Conservation (phyloP, 2,797 vertebrate genomes). For the Acanthiza pusilla region DNA sequence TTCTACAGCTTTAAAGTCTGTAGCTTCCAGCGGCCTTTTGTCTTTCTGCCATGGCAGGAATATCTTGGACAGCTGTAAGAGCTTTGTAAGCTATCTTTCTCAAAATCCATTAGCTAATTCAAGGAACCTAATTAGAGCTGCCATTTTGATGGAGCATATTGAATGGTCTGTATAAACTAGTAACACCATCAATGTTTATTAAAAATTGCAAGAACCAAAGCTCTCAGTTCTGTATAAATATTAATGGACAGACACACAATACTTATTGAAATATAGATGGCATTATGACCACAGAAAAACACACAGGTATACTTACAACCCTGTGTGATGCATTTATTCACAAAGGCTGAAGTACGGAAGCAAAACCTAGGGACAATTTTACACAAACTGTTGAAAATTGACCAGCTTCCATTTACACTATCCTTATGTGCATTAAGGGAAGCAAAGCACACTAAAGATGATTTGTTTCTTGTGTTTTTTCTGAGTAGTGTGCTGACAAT, state of each 20-base stretch:
- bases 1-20: slow-evolving; percentile 75
- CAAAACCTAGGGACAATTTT: slow-evolving; percentile 44
- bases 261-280: slow-evolving; percentile 63
- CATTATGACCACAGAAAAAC: slow-evolving; percentile 58
- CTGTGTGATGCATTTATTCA: background rate
- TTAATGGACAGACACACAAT: slow-evolving; percentile 70
- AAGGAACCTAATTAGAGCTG: slow-evolving; percentile 93
- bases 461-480: slow-evolving; percentile 42
- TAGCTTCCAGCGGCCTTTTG: slow-evolving; percentile 78
- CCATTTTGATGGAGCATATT: slow-evolving; percentile 91
- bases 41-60: slow-evolving; percentile 78
- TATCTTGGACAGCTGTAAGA: slow-evolving; percentile 82
- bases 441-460: slow-evolving; percentile 31
- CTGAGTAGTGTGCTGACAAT: slow-evolving; percentile 48
- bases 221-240: slow-evolving; percentile 74
- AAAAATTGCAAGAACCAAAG: slow-evolving; percentile 80
- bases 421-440: slow-evolving; percentile 29
- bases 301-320: background rate
- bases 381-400: slow-evolving; percentile 46
- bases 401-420: slow-evolving; percentile 37
- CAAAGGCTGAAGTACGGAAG: background rate
- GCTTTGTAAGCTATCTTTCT: slow-evolving; percentile 82
- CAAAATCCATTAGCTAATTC: slow-evolving; percentile 94
- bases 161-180: slow-evolving; percentile 86
- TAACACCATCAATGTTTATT: slow-evolving; percentile 97